Base-by-base conservation (phyloP, 2,888 invertebrate species). In the Drepanosiphum platanoidis region DNA sequence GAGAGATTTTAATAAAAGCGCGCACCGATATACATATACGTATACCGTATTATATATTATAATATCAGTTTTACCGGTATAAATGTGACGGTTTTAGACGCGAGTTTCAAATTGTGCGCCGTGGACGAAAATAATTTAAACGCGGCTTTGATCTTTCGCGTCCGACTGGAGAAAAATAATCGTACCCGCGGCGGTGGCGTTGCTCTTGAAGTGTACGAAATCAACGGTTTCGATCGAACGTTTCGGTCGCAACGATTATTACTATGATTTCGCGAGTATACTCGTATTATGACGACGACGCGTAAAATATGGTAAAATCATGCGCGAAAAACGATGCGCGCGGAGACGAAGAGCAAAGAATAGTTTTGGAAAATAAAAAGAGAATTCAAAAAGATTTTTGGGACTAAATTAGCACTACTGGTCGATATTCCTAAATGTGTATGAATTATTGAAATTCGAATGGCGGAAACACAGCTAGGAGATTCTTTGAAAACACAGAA, bases 1-100 rank as follows among this genome's bases (percentile, higher is more conserved):
- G 11, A 36, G 18, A 36, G 7, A 5, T 78, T 74, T 78, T 64
- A 39, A 39, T 78, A 39, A 77, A 78, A 77, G 30, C 27, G 39
- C 18, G 32, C 11, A 36, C 36, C n/a, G 13, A 8, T 15, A 1
- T 46, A 46, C 13, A 15, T 46, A 5, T 8, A 18, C 4, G 7
- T 22, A n/a, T n/a, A 3, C 22, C n/a, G 5, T 13, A 18, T 46
- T 46, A 13, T 61, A n/a, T 27, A 61, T 61, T n/a, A n/a, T n/a
- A 61, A 27, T 61, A 61, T 9, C 61, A 9, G 42, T 18, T 64
- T 13, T 46, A 74, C 27, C 27, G 8, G 27, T 30, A 11, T 46
- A 74, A 74, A 34, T 11, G 34, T 32, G 22, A 74, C 52, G 34
- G 52, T 22, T 52, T n/a, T n/a, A n/a, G n/a, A n/a, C 13, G 13